phyloP scores from a whole-genome alignment of 2,113 vertebrate species.

The Stercorarius parasiticus region DNA sequence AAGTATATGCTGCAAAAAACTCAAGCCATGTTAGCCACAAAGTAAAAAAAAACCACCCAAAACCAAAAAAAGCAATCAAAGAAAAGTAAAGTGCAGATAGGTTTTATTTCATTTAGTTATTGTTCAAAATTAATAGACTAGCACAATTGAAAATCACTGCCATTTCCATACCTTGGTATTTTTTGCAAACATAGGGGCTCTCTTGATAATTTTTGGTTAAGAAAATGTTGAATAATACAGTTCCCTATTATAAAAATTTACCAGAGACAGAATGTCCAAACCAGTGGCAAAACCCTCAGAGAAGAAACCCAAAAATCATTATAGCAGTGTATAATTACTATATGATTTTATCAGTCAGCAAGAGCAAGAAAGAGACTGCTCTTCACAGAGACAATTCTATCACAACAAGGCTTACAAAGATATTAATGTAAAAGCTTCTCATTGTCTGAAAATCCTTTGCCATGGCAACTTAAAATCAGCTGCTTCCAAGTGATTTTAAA shows the following conservation, averaged over 20 bases:
- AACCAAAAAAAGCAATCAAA: background rate
- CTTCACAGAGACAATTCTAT: conserved; percentile 70
- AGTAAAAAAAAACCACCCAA: background rate
- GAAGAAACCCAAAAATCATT: conserved; percentile 63
- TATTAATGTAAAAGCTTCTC: conserved; percentile 72
- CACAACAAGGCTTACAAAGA: conserved; percentile 69
- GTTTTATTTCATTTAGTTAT: background rate
- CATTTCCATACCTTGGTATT: background rate
- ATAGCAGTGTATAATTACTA: conserved; percentile 72
- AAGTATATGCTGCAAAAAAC: background rate
- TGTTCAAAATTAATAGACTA: background rate
- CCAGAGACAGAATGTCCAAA: conserved; percentile 51
- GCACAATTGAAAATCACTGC: background rate
- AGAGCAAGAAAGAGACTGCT: conserved; percentile 54
- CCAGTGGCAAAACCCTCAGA: conserved; percentile 37
- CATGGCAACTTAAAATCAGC: conserved; percentile 78
- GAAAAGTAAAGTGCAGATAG: background rate
- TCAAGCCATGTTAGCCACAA: background rate
- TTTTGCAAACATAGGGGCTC: background rate
- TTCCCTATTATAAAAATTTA: conserved; percentile 54
- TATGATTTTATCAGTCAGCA: conserved; percentile 71
- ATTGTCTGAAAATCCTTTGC: conserved; percentile 75
- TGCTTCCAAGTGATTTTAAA: conserved; percentile 74
- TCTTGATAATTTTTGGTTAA: conserved; percentile 46
- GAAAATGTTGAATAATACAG: background rate